Evolutionary conservation across 1,140 invertebrate species (phyloP).

Genomic region (Apis dorsata): DNA sequence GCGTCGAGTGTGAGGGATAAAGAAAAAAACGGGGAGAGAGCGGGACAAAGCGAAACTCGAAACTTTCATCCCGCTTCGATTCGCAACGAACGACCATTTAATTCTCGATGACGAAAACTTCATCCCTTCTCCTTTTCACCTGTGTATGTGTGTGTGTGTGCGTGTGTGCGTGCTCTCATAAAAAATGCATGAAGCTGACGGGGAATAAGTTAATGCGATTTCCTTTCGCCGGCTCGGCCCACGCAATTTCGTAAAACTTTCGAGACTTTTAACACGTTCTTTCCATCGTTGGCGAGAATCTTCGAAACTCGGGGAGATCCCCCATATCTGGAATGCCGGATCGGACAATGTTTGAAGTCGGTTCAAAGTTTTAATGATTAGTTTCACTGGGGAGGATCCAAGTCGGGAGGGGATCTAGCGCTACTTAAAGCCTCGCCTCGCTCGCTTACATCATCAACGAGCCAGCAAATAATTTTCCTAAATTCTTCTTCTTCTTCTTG

Average conservation of each 20-base stretch:
- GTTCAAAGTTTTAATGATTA: slow-evolving; percentile 40
- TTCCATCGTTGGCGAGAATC: neutral
- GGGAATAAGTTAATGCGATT: slow-evolving; percentile 6
- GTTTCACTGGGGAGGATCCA: neutral
- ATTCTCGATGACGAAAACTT: too few species aligned
- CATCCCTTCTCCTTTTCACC: too few species aligned
- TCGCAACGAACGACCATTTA: neutral
- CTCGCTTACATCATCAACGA: neutral
- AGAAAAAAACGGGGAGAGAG: neutral
- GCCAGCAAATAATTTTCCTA: neutral
- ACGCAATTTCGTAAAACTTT: slow-evolving; percentile 25
- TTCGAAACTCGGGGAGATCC: slow-evolving; percentile 4
- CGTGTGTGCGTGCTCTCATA: neutral
- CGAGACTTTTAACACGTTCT: slow-evolving; percentile 21
- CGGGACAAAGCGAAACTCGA: too few species aligned
- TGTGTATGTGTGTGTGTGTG: too few species aligned
- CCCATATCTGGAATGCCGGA: slow-evolving; percentile 11
- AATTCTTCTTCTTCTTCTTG: neutral
- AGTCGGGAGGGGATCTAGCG: neutral
- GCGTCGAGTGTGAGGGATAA: neutral
- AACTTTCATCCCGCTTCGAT: neutral
- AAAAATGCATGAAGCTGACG: slow-evolving; percentile 18
- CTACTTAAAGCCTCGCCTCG: neutral
- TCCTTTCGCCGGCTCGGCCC: neutral
- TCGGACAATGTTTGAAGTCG: slow-evolving; percentile 34